A percentile compares a stretch with the other conserved stretches of the same genome.
These are phyloP conservation scores for Melitaea cinxia DNA, from an alignment of 1,140 invertebrate genomes.

Conservation along the genomic window DNA sequence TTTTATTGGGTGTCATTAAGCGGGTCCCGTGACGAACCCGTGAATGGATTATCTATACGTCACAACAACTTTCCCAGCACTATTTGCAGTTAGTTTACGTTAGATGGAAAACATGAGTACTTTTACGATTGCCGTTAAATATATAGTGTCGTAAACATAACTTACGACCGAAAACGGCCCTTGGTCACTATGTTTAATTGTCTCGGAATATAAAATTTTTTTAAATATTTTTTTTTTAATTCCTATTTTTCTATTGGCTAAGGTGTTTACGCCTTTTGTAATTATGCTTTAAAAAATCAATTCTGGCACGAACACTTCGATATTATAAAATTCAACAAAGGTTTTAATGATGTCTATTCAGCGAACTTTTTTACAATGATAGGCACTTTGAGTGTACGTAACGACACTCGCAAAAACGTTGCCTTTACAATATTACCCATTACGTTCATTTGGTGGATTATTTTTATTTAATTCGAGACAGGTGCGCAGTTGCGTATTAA, in stretches of 20 bases:
- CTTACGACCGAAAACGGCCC: slow-evolving; percentile 5
- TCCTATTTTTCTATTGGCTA: background rate
- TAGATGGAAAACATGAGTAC: slow-evolving; percentile 62
- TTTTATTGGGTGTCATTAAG: slow-evolving; percentile 55
- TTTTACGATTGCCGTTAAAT: slow-evolving; percentile 72
- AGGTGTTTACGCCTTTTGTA: slow-evolving; percentile 25
- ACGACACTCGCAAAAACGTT: slow-evolving; percentile 46
- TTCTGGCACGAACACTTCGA: slow-evolving; percentile 14
- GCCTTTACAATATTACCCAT: slow-evolving; percentile 58
- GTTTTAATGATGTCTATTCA: slow-evolving; percentile 31
- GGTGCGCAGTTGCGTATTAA: slow-evolving; percentile 59
- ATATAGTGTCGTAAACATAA: slow-evolving; percentile 67
- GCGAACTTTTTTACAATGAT: slow-evolving; percentile 32
- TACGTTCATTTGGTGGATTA: slow-evolving; percentile 67
- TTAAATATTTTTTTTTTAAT: background rate
- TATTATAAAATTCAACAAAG: slow-evolving; percentile 29
- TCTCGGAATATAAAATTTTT: background rate
- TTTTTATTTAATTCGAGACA: slow-evolving; percentile 80
- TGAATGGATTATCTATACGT: slow-evolving; percentile 60
- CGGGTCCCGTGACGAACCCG: slow-evolving; percentile 42
- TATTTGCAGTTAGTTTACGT: slow-evolving; percentile 64
- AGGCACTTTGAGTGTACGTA: slow-evolving; percentile 29
- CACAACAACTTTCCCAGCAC: slow-evolving; percentile 53
- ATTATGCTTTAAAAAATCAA: slow-evolving; percentile 17
- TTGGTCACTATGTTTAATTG: slow-evolving; percentile 1